phyloP scores from a whole-genome alignment of 2,113 vertebrate species.

The Benthochromis sp. region DNA sequence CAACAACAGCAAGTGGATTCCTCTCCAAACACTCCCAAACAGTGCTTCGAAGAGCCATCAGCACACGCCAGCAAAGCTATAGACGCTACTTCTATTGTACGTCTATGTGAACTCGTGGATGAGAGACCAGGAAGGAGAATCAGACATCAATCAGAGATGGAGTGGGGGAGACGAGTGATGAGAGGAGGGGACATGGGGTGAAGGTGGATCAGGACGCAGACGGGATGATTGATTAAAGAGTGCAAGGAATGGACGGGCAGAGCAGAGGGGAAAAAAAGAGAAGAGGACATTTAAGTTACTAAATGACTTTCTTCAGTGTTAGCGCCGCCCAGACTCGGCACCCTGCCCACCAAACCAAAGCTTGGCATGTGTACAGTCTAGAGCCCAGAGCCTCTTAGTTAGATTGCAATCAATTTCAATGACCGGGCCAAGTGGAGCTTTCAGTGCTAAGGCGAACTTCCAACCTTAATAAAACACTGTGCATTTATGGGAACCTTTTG shows the following conservation, averaged over 20 bases:
- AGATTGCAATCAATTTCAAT: conserved; percentile 59
- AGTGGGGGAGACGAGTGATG: not conserved
- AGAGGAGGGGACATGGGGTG: conserved; percentile 9
- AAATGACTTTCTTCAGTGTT: conserved; percentile 41
- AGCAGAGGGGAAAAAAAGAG: not conserved
- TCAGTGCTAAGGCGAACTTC: not conserved
- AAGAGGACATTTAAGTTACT: conserved; percentile 30
- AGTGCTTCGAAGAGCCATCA: not conserved
- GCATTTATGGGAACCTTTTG: conserved; percentile 35
- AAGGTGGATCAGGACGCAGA: conserved; percentile 55
- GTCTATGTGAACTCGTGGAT: not conserved
- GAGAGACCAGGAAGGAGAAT: conserved; percentile 2
- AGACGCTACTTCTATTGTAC: conserved; percentile 31
- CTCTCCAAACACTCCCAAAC: not conserved
- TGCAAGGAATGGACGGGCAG: conserved; percentile 31
- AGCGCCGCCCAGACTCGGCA: conserved; percentile 18
- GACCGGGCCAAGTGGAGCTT: conserved; percentile 25
- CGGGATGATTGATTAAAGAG: conserved; percentile 59
- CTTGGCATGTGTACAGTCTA: conserved; percentile 33
- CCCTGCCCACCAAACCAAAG: not conserved
- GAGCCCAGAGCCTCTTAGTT: conserved; percentile 47
- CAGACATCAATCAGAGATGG: conserved; percentile 30
- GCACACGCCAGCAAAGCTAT: not conserved
- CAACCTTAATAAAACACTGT: conserved; percentile 27
- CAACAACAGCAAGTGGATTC: conserved; percentile 21